Percentiles rank a stretch among this genome's conserved stretches.
These are phyloP conservation scores for Crambe crambe DNA, from an alignment of 37 sponge, comb jelly and placozoan genomes.

Conservation along the genomic window DNA sequence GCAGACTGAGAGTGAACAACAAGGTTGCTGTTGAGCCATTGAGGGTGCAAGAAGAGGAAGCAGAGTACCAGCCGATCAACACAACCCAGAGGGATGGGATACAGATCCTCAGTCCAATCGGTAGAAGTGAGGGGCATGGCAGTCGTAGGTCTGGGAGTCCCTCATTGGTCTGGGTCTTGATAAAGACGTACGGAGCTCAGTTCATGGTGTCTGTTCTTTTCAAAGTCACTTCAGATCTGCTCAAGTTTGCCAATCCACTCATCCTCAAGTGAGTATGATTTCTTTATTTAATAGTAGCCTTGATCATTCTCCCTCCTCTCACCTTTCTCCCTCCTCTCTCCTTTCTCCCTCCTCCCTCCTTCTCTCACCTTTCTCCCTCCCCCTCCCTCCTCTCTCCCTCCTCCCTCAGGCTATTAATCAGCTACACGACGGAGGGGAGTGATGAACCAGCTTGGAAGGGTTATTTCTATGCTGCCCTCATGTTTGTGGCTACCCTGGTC, in stretches of 20 bases:
- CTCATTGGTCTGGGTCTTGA: slow-evolving; percentile 64
- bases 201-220: slow-evolving; percentile 64
- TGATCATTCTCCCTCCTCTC: background rate
- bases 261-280: slow-evolving; percentile 77
- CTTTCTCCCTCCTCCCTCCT: background rate
- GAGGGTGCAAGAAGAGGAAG: background rate
- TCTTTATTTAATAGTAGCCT: background rate
- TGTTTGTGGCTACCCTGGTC: slow-evolving; percentile 68
- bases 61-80: slow-evolving; percentile 6
- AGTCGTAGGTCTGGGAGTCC: slow-evolving; percentile 13
- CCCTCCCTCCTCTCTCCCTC: background rate
- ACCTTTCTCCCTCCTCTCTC: background rate
- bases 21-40: too few species aligned
- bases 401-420: background rate
- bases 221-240: slow-evolving; percentile 64
- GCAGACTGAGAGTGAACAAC: too few species aligned
- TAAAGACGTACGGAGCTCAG: slow-evolving; percentile 53
- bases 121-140: background rate
- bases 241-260: slow-evolving; percentile 83
- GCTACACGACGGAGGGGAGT: slow-evolving; percentile 14
- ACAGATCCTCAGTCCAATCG: background rate
- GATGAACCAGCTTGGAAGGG: slow-evolving; percentile 78
- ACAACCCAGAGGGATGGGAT: background rate
- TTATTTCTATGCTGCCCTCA: slow-evolving; percentile 73
- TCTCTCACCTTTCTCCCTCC: background rate